phyloP scores from a whole-genome alignment of 2,113 vertebrate species.

The Regulus satrapa region DNA sequence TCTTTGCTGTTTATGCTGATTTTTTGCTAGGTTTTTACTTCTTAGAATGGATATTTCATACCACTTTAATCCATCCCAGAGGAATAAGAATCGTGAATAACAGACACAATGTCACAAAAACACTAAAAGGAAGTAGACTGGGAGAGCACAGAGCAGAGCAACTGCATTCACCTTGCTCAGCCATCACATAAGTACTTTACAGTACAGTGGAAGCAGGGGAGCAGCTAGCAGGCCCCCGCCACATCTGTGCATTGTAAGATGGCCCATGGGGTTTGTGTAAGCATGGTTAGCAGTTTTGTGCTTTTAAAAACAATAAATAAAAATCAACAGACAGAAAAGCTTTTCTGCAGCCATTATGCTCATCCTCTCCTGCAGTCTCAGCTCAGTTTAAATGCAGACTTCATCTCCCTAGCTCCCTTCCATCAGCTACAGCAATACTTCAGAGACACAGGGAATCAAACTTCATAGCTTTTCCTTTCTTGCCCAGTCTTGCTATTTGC shows the following conservation, averaged over 20 bases:
- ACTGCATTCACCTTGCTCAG: background rate
- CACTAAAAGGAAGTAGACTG: background rate
- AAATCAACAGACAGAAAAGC: background rate
- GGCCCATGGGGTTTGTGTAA: background rate
- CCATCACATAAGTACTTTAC: background rate
- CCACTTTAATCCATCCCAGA: background rate
- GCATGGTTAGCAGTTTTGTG: background rate
- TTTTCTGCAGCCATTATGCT: background rate
- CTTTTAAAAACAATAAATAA: background rate
- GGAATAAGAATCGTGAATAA: background rate
- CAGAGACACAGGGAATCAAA: background rate
- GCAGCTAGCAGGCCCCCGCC: background rate
- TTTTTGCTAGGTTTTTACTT: background rate
- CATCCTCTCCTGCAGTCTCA: background rate
- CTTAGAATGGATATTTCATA: background rate
- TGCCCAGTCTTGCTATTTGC: background rate
- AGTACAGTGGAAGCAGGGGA: background rate
- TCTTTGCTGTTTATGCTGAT: background rate
- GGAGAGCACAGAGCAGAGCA: background rate
- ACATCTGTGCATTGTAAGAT: background rate
- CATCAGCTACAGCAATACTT: background rate
- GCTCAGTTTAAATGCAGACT: background rate
- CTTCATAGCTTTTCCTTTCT: background rate
- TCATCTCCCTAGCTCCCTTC: background rate
- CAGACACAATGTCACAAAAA: background rate